Evolutionary conservation across 2,888 invertebrate species (phyloP).

Genomic region (Amiota minor): DNA sequence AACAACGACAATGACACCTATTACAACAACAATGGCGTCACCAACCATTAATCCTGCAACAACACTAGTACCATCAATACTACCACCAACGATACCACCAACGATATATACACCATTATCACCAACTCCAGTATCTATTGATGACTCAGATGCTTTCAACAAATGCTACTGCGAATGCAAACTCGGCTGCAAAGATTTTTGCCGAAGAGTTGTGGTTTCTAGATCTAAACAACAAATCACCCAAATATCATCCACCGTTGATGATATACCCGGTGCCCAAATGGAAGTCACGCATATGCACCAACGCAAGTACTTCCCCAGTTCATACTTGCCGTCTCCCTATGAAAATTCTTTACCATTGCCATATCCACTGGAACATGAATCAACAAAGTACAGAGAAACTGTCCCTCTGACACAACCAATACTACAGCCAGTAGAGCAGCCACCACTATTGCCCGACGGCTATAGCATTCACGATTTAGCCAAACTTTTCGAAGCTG

Average conservation of each 20-base stretch:
- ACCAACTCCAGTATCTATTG: background rate
- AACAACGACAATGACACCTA: conserved; percentile 32
- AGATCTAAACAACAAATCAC: conserved; percentile 55
- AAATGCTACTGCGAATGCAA: conserved; percentile 69
- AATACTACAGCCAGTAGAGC: conserved; percentile 44
- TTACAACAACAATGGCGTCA: conserved; percentile 12
- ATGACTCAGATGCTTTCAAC: conserved; percentile 42
- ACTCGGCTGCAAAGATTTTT: conserved; percentile 66
- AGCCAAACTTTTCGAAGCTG: conserved; percentile 51
- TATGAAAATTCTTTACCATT: conserved; percentile 22
- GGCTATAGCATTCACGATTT: conserved; percentile 57
- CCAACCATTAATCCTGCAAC: conserved; percentile 16
- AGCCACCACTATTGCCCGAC: no score
- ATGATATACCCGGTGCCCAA: conserved; percentile 53
- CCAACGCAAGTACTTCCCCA: conserved; percentile 49
- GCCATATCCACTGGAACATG: conserved; percentile 50
- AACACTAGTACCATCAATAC: background rate
- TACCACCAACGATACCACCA: conserved; percentile 20
- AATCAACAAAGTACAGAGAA: conserved; percentile 32
- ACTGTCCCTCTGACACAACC: conserved; percentile 43
- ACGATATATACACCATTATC: conserved; percentile 24
- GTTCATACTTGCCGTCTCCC: conserved; percentile 7
- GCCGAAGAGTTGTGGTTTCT: conserved; percentile 58
- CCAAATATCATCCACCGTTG: conserved; percentile 56
- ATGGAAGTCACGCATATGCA: conserved; percentile 61